Base-by-base conservation (phyloP, 2,888 invertebrate genomes). In the Spodoptera picta region DNA sequence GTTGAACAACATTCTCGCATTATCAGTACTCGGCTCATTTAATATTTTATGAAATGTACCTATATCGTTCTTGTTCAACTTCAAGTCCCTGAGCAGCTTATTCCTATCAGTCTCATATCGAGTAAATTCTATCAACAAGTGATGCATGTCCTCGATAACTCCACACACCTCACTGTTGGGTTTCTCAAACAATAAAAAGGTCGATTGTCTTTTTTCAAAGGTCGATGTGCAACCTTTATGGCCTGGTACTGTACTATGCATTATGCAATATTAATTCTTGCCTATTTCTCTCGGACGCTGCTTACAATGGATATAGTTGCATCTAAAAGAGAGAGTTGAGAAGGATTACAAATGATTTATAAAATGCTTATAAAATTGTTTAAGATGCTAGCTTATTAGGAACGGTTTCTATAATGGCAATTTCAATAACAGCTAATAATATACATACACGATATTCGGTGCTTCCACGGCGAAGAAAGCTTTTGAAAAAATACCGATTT, bases 321-420 rank as follows among this genome's bases (percentile, higher is more conserved):
- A 93, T 84, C 93, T 96, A 84, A 96, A 95, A 94, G 95, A 95
- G 79, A 94, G 90, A 88, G 96, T 96, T 83, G 96, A 96, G 65
- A 92, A 91, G 79, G 96, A 96, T 91, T 96, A 96, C 84, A 93
- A 95, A 92, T 96, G 95, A 96, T 94, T 75, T 36, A 76, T 71
- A 60, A 36, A 72, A 65, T 67, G 77, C 79, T 75, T 76, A 69
- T 63, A 58, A 60, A 56, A 73, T 69, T 72, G 78, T 81, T 78
- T 77, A 78, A 63, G 50, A 73, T 81, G 90, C 88, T 91, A 90
- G 90, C 91, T 90, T 88, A 79, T 83, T 88, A 84, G 84, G 69
- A 77, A 65, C 46, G 62, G 69, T 79, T 74, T 75, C 72, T 73
- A 71, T 77, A 73, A 77, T 81, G 80, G 79, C 80, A 81, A 82